Base-by-base conservation (phyloP, 1,140 invertebrate species). In the Drosophila jambulina region DNA sequence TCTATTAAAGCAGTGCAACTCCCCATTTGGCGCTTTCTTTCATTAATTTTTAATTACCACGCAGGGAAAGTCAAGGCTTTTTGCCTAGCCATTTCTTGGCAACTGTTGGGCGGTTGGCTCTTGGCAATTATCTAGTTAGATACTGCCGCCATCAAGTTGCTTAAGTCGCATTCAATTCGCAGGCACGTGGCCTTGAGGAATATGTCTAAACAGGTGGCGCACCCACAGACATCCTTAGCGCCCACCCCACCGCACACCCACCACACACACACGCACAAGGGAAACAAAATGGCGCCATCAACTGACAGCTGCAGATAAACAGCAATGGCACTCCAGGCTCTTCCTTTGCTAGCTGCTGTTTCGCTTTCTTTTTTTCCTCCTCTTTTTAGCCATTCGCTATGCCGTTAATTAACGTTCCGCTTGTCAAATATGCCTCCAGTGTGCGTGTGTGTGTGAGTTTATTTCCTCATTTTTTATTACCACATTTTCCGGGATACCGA, bases 221-320 rank as follows among this genome's bases (percentile, higher is more conserved):
- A 62, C 68, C 61, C 40, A 51, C 29, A 48, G 12, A 60, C 23
- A 25, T 38, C 53, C 53, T 56, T 54, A 7, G 4, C 19, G 25
- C 6, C 19, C 12, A n/a, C 3, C 38, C 38, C 23, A 21, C 25
- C 21, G 25, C 29, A 49, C 25, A 43, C 27, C 43, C 25, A 51
- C 43, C 25, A 56, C 36, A 40, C 32, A 43, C 23, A 27, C 9
- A 63, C 48, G 43, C 34, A 57, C 46, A 17, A 6, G 12, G 42
- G 38, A 63, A 54, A 48, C 46, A 74, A 70, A 79, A 71, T 75
- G 70, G 62, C 82, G 75, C 62, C 83, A 75, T 40, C 46, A 75
- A 77, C 81, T 82, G 83, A 79, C 75, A 82, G 64, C 79, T 76
- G 77, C 53, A 87, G 70, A 87, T 87, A 87, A 86, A 75, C 68